Evolutionary conservation across 2,797 vertebrate genomes (phyloP).

Genomic region (Myotis vivesi): DNA sequence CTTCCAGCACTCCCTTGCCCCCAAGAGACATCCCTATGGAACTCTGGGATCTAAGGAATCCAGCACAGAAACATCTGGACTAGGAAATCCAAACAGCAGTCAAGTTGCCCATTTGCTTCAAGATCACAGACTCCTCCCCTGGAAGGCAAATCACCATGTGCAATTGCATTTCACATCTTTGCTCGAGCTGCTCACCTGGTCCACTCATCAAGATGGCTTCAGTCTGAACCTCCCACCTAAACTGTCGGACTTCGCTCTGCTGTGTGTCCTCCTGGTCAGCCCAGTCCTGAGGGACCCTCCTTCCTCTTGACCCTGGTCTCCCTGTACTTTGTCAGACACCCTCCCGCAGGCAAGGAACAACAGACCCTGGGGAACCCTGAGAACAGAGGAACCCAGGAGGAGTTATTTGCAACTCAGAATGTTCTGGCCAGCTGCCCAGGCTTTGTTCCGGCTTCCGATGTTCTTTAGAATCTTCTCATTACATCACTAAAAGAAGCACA

Average conservation of each 20-base stretch:
- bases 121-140: not conserved
- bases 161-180: not conserved
- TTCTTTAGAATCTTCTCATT: conserved; percentile 58
- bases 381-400: conserved; percentile 53
- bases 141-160: not conserved
- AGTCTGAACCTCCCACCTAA: not conserved
- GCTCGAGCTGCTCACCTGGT: not conserved
- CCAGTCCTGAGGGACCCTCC: not conserved
- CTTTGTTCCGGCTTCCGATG: conserved; percentile 63
- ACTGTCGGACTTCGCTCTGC: not conserved
- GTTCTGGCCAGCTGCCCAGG: conserved; percentile 53
- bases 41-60: not conserved
- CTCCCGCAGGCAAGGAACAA: conserved; percentile 13
- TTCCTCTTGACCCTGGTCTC: conserved; percentile 28
- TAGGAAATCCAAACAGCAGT: not conserved
- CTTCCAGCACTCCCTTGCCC: not conserved
- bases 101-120: not conserved
- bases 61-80: not conserved
- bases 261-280: not conserved
- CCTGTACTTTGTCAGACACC: conserved; percentile 15
- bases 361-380: conserved; percentile 57
- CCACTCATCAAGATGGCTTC: not conserved
- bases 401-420: conserved; percentile 59
- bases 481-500: conserved; percentile 28
- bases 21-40: not conserved